Evolutionary conservation across 1,140 invertebrate species (phyloP).

Genomic region (Wiebesia pumilae): DNA sequence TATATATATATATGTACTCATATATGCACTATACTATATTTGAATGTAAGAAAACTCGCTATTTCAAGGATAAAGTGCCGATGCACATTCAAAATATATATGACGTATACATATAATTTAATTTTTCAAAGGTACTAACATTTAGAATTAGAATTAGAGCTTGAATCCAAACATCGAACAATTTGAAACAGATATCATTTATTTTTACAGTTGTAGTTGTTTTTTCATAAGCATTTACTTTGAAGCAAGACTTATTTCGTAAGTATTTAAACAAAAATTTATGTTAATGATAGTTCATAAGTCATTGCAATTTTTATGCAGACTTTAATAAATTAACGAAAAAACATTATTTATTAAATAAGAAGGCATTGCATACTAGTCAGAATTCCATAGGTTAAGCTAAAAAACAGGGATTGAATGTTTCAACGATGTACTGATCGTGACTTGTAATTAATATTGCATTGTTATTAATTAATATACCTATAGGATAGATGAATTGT

Average conservation of each 20-base stretch:
- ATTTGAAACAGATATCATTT: constrained; percentile 41
- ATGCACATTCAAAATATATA: not conserved
- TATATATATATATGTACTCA: not conserved
- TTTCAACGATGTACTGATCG: constrained; percentile 61
- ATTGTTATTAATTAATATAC: constrained; percentile 50
- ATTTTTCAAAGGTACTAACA: constrained; percentile 50
- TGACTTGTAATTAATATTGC: constrained; percentile 56
- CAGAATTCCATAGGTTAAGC: constrained; percentile 66
- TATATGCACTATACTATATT: constrained; percentile 20
- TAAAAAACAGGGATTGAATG: constrained; percentile 67
- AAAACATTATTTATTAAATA: constrained; percentile 46
- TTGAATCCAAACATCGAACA: constrained; percentile 53
- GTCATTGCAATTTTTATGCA: constrained; percentile 30
- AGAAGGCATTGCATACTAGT: constrained; percentile 65
- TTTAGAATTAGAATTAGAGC: constrained; percentile 47
- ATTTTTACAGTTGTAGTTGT: constrained; percentile 46
- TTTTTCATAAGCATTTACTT: constrained; percentile 42
- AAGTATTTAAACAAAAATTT: constrained; percentile 41
- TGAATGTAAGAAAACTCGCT: constrained; percentile 20
- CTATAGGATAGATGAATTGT: constrained; percentile 51
- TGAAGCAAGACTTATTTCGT: constrained; percentile 45
- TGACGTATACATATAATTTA: constrained; percentile 27
- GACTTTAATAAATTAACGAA: constrained; percentile 39
- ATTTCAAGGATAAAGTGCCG: constrained; percentile 16
- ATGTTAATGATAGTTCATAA: constrained; percentile 34